Conservation (phyloP, 2,888 invertebrate species). For the Mylabris sibirica region DNA sequence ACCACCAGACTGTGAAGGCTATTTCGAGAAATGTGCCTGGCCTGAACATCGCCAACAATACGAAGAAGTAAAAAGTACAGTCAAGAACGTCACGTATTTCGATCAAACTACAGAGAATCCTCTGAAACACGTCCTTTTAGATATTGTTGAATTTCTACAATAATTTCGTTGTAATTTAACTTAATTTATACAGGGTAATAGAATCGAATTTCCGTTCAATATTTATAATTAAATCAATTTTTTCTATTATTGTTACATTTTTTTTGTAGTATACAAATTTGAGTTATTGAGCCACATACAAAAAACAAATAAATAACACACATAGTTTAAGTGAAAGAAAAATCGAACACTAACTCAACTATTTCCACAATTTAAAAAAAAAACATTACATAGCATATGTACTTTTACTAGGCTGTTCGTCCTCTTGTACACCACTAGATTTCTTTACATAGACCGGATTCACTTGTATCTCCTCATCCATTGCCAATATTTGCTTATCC, state of each 20-base stretch:
- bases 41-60: conserved; percentile 77
- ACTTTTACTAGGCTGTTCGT: conserved; percentile 60
- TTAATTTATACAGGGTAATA: not conserved
- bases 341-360: conserved; percentile 13
- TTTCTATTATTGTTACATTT: not conserved
- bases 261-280: conserved; percentile 9
- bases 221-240: conserved; percentile 8
- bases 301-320: conserved; percentile 10
- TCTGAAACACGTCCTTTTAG: conserved; percentile 44
- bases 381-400: conserved; percentile 58
- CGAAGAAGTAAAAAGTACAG: conserved; percentile 57
- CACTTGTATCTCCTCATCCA: conserved; percentile 95
- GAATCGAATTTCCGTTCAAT: not conserved
- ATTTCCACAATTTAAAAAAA: not conserved
- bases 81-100: conserved; percentile 50
- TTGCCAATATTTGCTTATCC: conserved; percentile 86
- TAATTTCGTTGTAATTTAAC: not conserved
- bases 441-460: conserved; percentile 77
- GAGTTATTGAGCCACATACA: conserved; percentile 15
- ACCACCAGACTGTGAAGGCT: conserved; percentile 87
- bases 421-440: conserved; percentile 59
- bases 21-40: conserved; percentile 91
- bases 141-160: conserved; percentile 37
- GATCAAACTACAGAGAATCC: conserved; percentile 44
- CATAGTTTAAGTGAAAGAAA: not conserved